Base-by-base conservation (phyloP, 23 tunicate genomes). In the Botrylloides violaceus region DNA sequence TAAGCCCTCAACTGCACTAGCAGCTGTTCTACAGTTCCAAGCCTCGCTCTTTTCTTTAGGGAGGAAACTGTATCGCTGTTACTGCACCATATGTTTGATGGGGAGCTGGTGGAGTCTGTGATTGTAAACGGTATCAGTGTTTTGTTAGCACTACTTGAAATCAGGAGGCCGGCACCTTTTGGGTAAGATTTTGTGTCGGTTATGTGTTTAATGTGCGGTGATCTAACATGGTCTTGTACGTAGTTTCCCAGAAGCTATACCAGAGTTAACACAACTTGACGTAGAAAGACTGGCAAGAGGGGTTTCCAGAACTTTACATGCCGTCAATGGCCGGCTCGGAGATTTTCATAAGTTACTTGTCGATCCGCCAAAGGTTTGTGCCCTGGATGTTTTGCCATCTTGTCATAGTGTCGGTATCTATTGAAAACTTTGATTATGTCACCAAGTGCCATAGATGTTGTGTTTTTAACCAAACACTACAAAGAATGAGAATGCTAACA, bases 121-220 rank as follows among this genome's bases (percentile, higher is more conserved):
- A 90, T 78, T 12, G 79, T 90, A 38, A 90, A 83, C 75, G 97
- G 97, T 34, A 90, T 90, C 33, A 83, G 90, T 66, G 90, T 90
- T 19, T 49, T 90, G 26, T 79, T 90, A 27, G 97, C 97, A 18
- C 56, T 90, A 48, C 84, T 90, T 2, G 97, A 90, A 70, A 83
- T 90, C 49, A 66, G 97, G 73, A 73, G 97, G 35, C 97, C 97
- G 48, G 97, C 97, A 22, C 97, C 97, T 35, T 90, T 90, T 74
- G 97, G 97, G 97, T 90, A 65, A 82, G 84, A 32, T 23, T 32
- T 28, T 36, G 28, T 28, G 9, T 70, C 26, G 7, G 12, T 25
- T 19, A 39, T 6, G 9, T 23, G 28, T 59, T 59, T 7, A 6
- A 22, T 12, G 9, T 26, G 28, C 9, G 19, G 6, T n/a, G 7